Evolutionary conservation across 1,140 invertebrate species (phyloP).

Genomic region (Aleiodes sp.): DNA sequence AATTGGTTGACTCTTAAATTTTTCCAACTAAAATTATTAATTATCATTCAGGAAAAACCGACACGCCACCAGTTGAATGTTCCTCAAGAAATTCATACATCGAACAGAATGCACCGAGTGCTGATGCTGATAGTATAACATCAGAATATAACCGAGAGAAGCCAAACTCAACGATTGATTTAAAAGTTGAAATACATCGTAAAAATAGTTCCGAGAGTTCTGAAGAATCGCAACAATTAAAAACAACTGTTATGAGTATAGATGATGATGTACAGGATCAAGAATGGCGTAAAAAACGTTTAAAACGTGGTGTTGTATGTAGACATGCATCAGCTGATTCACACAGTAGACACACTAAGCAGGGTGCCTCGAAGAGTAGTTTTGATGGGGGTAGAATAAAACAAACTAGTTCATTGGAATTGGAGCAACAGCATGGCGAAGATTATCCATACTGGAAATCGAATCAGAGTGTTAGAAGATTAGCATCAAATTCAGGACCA

Average conservation of each 20-base stretch:
- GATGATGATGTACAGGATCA: constrained; percentile 41
- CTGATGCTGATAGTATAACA: constrained; percentile 63
- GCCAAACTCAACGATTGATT: constrained; percentile 71
- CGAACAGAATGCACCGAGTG: constrained; percentile 62
- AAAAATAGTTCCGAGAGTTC: constrained; percentile 91
- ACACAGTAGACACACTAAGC: constrained; percentile 55
- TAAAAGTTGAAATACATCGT: constrained; percentile 91
- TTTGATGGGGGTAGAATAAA: constrained; percentile 62
- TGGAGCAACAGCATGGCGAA: constrained; percentile 55
- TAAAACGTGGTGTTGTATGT: constrained; percentile 50
- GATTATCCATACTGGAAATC: constrained; percentile 61
- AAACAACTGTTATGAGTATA: constrained; percentile 50
- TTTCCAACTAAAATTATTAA: not conserved
- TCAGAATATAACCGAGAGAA: constrained; percentile 64
- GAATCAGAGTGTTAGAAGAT: constrained; percentile 54
- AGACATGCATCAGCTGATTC: constrained; percentile 60
- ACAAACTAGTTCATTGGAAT: constrained; percentile 61
- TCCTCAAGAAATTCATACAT: constrained; percentile 71
- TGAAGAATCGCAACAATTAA: constrained; percentile 64
- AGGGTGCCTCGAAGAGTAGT: constrained; percentile 58
- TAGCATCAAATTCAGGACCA: constrained; percentile 57
- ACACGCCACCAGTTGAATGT: constrained; percentile 70
- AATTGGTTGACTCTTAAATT: not conserved
- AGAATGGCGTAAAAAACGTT: constrained; percentile 44
- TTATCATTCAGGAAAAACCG: constrained; percentile 59